These are phyloP conservation scores for Lepisosteus oculatus DNA, from an alignment of 2,113 vertebrate species.

Conservation along the genomic window DNA sequence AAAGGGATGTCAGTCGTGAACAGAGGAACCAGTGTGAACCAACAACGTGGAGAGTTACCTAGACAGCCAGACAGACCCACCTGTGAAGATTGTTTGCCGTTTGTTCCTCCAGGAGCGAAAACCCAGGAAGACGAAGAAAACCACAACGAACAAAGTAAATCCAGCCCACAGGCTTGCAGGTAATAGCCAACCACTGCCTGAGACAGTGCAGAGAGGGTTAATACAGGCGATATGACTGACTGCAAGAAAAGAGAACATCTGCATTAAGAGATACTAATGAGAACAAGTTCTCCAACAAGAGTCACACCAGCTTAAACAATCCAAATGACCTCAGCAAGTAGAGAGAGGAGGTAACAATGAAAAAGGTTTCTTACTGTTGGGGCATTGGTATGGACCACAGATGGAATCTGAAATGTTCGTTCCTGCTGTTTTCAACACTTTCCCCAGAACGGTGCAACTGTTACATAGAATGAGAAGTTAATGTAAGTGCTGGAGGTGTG, in stretches of 20 bases:
- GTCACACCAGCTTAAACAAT: too few relatives aligned
- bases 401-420: not conserved
- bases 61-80: too few relatives aligned
- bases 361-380: not conserved
- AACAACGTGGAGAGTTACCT: too few relatives aligned
- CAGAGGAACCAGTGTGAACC: too few relatives aligned
- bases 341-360: not conserved
- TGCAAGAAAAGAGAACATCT: too few relatives aligned
- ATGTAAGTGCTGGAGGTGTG: not conserved
- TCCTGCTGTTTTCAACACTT: conserved; percentile 24
- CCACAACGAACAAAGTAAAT: conserved; percentile 35
- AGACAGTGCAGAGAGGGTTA: conserved; percentile 1
- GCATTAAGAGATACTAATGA: too few relatives aligned
- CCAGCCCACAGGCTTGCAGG: conserved; percentile 58
- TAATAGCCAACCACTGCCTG: conserved; percentile 51
- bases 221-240: too few relatives aligned
- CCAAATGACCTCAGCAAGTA: not conserved
- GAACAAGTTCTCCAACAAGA: too few relatives aligned
- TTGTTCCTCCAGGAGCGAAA: conserved; percentile 35
- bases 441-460: conserved; percentile 50
- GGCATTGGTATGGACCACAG: conserved; percentile 29
- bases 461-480: conserved; percentile 11
- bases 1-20: too few relatives aligned
- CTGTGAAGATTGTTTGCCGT: not conserved
- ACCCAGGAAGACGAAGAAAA: conserved; percentile 32